Base-by-base conservation (phyloP, 2,113 vertebrate species). In the Acinonyx jubatus region DNA sequence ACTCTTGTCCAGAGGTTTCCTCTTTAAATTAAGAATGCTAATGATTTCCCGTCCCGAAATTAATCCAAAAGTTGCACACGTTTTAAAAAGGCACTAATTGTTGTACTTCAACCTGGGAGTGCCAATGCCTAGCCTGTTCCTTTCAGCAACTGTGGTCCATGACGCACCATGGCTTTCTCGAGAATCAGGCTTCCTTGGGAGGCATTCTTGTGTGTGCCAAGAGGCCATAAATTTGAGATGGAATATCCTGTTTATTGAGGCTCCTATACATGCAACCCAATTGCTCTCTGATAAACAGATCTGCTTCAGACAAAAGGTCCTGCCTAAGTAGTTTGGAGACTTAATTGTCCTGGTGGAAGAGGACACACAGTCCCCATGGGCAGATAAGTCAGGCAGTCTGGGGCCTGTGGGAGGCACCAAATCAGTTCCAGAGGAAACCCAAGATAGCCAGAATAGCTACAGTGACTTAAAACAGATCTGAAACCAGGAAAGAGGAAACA, bases 21-120 rank as follows among this genome's bases (percentile, higher is more conserved):
- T 97, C 86, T 98, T 93, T 95, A 19, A 93, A 88, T 95, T 96
- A 93, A 76, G n/a, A 68, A 96, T 96, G 89, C 25, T 91, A 98
- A 96, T 63, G 79, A 86, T 91, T 92, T 71, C 85, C 63, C 69
- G 94, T 81, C 89, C 21, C 86, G 95, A 97, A 95, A 50, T 69
- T 84, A 18, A 87, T 50, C 95, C 93, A 85, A 96, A 97, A 84
- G 5, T 52, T 80, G n/a, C 84, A 76, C 61, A 19, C 31, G 50
- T 85, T 63, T 78, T 63, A 92, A 79, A 93, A 52, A 25, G 95
- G 23, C 36, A 45, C 92, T 90, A 4, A 85, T 13, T n/a, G 31
- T 86, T 27, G 3, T 50, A 19, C 79, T 68, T 68, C 38, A 74
- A 4, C 29, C 38, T 36, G 92, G 63, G 93, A 65, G 79, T 18